phyloP scores from a whole-genome alignment of 1,140 invertebrate genomes.

The Gryon sp. region DNA sequence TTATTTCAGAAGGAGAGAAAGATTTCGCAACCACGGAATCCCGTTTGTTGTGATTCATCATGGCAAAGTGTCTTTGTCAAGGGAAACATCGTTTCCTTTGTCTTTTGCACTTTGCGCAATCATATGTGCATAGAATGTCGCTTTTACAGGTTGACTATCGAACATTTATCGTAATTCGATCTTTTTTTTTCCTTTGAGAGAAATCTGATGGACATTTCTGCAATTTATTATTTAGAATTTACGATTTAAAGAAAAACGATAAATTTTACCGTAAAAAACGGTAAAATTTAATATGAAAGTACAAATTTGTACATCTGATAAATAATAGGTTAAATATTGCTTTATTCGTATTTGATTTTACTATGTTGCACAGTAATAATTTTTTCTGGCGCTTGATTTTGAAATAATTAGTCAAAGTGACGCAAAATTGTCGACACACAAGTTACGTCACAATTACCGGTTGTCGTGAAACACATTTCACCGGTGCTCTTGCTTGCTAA shows the following conservation, averaged over 20 bases:
- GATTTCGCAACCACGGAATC: slow-evolving; percentile 24
- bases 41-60: slow-evolving; percentile 32
- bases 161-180: too few relatives aligned
- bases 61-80: slow-evolving; percentile 7
- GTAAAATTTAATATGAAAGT: too few relatives aligned
- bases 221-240: too few relatives aligned
- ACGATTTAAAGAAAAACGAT: too few relatives aligned
- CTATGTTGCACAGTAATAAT: too few relatives aligned
- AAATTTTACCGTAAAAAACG: too few relatives aligned
- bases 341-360: too few relatives aligned
- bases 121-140: neutral
- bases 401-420: slow-evolving; percentile 32
- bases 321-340: too few relatives aligned
- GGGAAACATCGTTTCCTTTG: slow-evolving; percentile 3
- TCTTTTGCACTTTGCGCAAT: neutral
- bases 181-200: too few relatives aligned
- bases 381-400: neutral
- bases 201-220: too few relatives aligned
- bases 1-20: neutral
- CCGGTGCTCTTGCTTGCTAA: slow-evolving; percentile 35
- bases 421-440: slow-evolving; percentile 35
- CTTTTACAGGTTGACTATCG: too few relatives aligned
- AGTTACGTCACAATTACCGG: slow-evolving; percentile 50
- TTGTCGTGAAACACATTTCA: slow-evolving; percentile 34
- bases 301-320: too few relatives aligned